Base-by-base conservation (phyloP, 2,113 vertebrate species). In the Oriolus oriolus region DNA sequence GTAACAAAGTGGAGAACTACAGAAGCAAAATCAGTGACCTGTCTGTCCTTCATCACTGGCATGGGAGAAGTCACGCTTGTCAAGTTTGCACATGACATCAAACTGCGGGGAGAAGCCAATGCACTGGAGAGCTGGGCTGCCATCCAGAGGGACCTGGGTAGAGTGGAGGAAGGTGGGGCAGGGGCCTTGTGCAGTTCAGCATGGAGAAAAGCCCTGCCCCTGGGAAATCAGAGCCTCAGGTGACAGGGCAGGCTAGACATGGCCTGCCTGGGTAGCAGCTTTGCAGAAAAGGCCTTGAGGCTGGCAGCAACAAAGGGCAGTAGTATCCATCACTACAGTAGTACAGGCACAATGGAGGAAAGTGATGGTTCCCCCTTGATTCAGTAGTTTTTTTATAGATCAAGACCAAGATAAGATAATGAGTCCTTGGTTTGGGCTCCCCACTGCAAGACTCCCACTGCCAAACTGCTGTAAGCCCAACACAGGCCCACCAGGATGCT, bases 321-420 rank as follows among this genome's bases (percentile, higher is more conserved):
- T 6, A 64, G 10, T 12, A 52, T 12, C 10, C 28, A 47, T 20
- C 1, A 1, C 23, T 35, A 4, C 1, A 49, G 37, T 1, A 59
- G 33, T 13, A 68, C 1, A 2, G 50, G 11, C 33, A 74, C 5
- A 65, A 27, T 9, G 7, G 24, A 84, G 23, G 22, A 42, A 84
- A 65, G 18, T 7, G 10, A 37, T n/a, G 27, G 53, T 18, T 53
- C 3, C 11, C 3, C 16, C 37, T 42, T 28, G 23, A 77, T 39
- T 64, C 20, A 22, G 30, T 17, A 33, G 31, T 61, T 83, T 31
- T 33, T 50, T n/a, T n/a, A n/a, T n/a, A 77, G 8, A 77, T n/a
- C 21, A 50, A 65, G 11, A 70, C 8, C 7, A 23, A 57, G 13
- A 3, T 39, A 86, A 60, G 35, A 45, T 31, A 30, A 28, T 3